A percentile compares a stretch with the other conserved stretches of the same genome.
Conservation (phyloP, 2,888 invertebrate genomes). For the Patella ulyssiponensis region DNA sequence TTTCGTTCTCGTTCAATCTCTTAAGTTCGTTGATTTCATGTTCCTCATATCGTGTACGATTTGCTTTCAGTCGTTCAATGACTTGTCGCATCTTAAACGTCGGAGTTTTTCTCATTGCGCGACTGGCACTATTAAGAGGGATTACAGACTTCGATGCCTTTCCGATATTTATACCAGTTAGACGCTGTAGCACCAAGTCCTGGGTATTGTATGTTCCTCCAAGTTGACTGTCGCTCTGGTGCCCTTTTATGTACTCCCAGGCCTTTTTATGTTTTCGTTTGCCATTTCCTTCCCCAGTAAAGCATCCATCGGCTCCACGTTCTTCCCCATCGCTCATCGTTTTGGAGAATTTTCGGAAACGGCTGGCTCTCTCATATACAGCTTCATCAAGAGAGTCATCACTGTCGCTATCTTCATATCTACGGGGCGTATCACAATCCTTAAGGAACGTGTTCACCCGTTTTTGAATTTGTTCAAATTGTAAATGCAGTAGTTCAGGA, state of each 20-base stretch:
- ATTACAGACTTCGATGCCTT: slow-evolving; percentile 29
- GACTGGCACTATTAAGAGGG: slow-evolving; percentile 58
- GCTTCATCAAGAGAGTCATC: not conserved
- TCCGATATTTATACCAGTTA: slow-evolving; percentile 53
- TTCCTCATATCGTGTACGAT: slow-evolving; percentile 58
- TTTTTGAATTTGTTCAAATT: not conserved
- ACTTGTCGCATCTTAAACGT: slow-evolving; percentile 66
- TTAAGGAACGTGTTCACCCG: slow-evolving; percentile 11
- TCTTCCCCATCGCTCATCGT: slow-evolving; percentile 3
- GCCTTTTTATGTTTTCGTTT: slow-evolving; percentile 37
- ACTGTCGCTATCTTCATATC: not conserved
- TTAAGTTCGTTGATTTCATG: slow-evolving; percentile 58
- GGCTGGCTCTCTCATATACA: not conserved
- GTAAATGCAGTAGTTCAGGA: slow-evolving; percentile 5
- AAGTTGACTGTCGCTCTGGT: slow-evolving; percentile 43
- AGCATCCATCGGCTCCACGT: slow-evolving; percentile 15
- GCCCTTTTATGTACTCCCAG: slow-evolving; percentile 58
- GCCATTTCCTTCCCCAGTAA: slow-evolving; percentile 21
- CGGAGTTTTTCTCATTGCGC: slow-evolving; percentile 65
- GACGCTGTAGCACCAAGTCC: slow-evolving; percentile 58
- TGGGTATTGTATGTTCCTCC: slow-evolving; percentile 49
- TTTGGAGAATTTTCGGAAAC: too few species aligned
- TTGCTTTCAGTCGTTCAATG: slow-evolving; percentile 59
- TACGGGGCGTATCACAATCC: not conserved
- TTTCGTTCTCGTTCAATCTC: slow-evolving; percentile 32